Percentiles rank a stretch among this genome's conserved stretches.
These are phyloP conservation scores for Tragelaphus buxtoni DNA, from an alignment of 2,113 vertebrate species.

Conservation along the genomic window DNA sequence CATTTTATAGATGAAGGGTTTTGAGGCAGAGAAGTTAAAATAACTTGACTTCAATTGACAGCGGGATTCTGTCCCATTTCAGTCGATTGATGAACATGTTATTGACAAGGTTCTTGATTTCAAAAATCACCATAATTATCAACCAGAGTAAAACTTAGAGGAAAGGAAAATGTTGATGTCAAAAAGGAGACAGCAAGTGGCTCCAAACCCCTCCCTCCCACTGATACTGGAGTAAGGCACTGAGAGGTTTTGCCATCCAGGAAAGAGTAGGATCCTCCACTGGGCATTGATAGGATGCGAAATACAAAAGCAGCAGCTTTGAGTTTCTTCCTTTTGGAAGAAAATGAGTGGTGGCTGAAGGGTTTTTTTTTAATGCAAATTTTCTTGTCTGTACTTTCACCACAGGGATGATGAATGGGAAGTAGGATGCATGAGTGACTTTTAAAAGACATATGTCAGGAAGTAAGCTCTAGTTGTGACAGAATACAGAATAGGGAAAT, in stretches of 20 bases:
- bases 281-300: background rate
- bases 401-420: background rate
- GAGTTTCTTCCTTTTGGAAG: background rate
- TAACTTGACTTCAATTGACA: background rate
- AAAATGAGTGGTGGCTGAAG: background rate
- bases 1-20: background rate
- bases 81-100: background rate
- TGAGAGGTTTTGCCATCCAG: background rate
- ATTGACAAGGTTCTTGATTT: background rate
- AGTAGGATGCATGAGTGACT: background rate
- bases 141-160: background rate
- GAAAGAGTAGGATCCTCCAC: background rate
- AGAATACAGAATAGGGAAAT: background rate
- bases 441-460: constrained; percentile 43
- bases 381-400: background rate
- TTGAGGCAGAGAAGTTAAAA: background rate
- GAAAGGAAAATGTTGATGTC: background rate
- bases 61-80: background rate
- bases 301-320: background rate
- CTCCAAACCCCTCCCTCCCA: background rate
- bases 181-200: background rate
- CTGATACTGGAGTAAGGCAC: background rate
- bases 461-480: background rate
- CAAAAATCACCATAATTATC: background rate
- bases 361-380: background rate